Conservation (phyloP, 2,797 vertebrate genomes). For the Pseudochirops cupreus region DNA sequence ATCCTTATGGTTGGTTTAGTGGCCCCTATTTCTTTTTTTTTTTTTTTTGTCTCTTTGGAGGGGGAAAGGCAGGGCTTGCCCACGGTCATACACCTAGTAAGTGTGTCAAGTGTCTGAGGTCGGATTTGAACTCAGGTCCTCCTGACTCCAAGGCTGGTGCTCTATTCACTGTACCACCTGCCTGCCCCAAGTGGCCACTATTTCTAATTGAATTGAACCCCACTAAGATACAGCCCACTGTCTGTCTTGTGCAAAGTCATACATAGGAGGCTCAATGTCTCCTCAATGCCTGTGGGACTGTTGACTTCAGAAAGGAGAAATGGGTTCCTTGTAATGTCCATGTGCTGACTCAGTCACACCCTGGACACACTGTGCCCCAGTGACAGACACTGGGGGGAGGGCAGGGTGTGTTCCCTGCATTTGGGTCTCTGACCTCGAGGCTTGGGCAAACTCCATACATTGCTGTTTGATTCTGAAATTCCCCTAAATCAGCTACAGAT, state of each 20-base stretch:
- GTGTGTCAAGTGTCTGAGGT: too few species aligned
- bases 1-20: neutral
- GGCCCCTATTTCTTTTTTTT: neutral
- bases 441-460: neutral
- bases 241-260: neutral
- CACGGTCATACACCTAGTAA: too few species aligned
- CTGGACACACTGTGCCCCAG: neutral
- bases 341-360: neutral
- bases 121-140: too few species aligned
- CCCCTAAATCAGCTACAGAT: neutral
- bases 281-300: neutral
- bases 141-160: too few species aligned
- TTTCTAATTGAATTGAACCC: neutral
- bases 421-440: neutral
- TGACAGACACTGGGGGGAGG: neutral
- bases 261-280: neutral
- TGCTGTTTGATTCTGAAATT: neutral
- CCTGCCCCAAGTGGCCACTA: neutral
- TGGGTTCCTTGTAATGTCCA: neutral
- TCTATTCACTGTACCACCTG: too few species aligned
- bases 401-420: neutral
- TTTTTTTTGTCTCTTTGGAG: too few species aligned
- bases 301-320: neutral
- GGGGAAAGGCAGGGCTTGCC: too few species aligned
- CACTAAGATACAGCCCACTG: neutral